Percentiles rank a stretch among this genome's conserved stretches.
These are phyloP conservation scores for Columba livia DNA, from an alignment of 2,113 vertebrate species.

Conservation along the genomic window DNA sequence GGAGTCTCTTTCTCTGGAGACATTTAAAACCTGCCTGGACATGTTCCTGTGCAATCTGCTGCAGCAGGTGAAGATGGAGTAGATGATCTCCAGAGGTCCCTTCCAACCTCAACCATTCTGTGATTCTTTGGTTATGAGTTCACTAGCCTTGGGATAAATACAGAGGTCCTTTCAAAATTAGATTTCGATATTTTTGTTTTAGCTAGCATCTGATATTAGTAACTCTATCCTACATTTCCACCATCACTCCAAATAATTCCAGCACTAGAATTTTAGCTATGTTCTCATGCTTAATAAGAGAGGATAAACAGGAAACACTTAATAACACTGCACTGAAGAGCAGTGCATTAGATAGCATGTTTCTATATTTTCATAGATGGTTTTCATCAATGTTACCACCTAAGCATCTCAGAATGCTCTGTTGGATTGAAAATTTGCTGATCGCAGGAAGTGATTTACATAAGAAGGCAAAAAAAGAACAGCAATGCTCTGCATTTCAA, in stretches of 20 bases:
- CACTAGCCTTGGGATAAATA: background rate
- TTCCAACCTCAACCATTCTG: no score
- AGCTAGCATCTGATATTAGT: background rate
- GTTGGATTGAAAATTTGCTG: background rate
- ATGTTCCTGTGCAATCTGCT: no score
- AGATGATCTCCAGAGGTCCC: no score
- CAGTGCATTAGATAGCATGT: background rate
- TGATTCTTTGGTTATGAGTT: background rate
- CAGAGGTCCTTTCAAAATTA: background rate
- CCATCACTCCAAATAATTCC: background rate
- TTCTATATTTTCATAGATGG: background rate
- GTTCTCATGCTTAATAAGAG: background rate
- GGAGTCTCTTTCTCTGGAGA: no score
- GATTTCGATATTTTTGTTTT: background rate
- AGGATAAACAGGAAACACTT: background rate
- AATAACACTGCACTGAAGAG: background rate
- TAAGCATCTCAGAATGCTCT: background rate
- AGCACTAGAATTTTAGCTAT: background rate
- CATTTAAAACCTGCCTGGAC: no score
- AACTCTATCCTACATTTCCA: background rate
- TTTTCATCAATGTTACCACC: background rate
- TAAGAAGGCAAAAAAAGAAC: background rate
- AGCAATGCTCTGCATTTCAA: background rate
- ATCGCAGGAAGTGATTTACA: background rate
- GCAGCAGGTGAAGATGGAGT: no score